phyloP scores from a whole-genome alignment of 2,113 vertebrate genomes.

The Neodon shergylaensis region DNA sequence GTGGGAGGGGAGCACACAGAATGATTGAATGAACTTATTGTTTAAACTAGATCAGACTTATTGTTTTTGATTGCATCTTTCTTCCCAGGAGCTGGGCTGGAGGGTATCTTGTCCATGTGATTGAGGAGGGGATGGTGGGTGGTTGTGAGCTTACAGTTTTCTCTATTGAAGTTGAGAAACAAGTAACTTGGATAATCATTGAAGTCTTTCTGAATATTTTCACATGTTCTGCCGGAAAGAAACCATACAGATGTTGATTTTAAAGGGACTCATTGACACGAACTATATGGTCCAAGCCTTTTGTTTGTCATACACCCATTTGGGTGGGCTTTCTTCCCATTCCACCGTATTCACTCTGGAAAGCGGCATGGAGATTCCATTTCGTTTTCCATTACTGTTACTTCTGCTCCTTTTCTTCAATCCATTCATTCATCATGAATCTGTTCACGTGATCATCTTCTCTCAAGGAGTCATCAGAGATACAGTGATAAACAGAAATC shows the following conservation, averaged over 20 bases:
- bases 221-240: not conserved
- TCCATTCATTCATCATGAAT: too few relatives aligned
- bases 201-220: not conserved
- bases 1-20: not conserved
- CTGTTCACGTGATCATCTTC: not conserved
- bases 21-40: not conserved
- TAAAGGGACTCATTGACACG: not conserved
- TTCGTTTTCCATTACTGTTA: not conserved
- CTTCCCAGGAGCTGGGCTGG: not conserved
- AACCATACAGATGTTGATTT: not conserved
- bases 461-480: not conserved
- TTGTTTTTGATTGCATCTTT: not conserved
- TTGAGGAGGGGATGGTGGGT: not conserved
- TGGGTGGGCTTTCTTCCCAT: not conserved
- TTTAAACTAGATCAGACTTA: not conserved
- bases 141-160: not conserved
- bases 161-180: not conserved
- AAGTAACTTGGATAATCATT: not conserved
- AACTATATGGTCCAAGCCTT: not conserved
- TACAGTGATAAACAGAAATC: not conserved
- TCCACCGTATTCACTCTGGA: not conserved
- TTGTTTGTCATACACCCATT: not conserved
- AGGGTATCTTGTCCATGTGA: not conserved
- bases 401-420: not conserved
- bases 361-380: not conserved